phyloP scores from a whole-genome alignment of 2,113 vertebrate genomes.

The Anoura caudifer region DNA sequence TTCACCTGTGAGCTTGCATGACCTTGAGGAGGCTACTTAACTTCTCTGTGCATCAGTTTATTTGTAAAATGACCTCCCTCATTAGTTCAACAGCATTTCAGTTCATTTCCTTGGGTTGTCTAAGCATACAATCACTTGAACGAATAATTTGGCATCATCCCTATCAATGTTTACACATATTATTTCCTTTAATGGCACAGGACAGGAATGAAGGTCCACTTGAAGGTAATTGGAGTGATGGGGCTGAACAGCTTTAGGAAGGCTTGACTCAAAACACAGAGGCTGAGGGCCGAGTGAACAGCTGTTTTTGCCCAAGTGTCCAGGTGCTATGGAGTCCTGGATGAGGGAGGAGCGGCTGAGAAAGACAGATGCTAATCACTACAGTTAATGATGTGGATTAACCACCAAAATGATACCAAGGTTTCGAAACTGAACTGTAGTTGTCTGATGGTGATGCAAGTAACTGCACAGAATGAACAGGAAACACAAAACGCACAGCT shows the following conservation, averaged over 20 bases:
- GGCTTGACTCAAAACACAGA: background rate
- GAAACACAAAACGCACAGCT: background rate
- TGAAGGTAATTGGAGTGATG: background rate
- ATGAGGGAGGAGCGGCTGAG: background rate
- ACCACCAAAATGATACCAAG: background rate
- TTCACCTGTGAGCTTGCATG: background rate
- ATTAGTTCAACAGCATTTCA: background rate
- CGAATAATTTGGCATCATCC: background rate
- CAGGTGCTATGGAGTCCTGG: background rate
- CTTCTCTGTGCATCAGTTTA: background rate
- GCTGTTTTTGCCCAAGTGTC: background rate
- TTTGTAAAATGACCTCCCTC: background rate
- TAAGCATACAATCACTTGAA: background rate
- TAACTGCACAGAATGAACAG: background rate
- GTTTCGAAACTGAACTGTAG: background rate
- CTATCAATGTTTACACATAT: background rate
- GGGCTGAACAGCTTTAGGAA: background rate
- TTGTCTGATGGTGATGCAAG: background rate
- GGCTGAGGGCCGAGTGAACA: background rate
- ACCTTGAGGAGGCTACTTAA: background rate
- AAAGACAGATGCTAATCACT: background rate
- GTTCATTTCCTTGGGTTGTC: background rate
- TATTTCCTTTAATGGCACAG: background rate
- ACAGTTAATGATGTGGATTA: background rate
- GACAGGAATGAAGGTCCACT: background rate